These are phyloP conservation scores for Chromoteleia sp. DNA, from an alignment of 2,888 invertebrate genomes.

Conservation along the genomic window DNA sequence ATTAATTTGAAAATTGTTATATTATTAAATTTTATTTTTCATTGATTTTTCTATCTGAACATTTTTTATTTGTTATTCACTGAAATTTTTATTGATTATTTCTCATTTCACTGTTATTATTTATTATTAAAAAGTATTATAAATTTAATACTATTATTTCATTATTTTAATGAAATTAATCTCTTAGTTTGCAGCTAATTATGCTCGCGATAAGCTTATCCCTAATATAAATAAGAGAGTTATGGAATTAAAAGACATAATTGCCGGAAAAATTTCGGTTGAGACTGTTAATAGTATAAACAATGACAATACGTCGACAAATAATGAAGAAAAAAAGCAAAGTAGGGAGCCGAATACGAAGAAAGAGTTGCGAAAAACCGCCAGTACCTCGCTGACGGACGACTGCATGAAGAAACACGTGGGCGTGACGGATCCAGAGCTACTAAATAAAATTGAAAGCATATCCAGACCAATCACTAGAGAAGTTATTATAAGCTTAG, in stretches of 20 bases:
- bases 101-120: background rate
- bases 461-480: constrained; percentile 85
- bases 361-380: constrained; percentile 89
- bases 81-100: no score
- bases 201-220: constrained; percentile 94
- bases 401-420: constrained; percentile 84
- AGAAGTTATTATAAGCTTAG: constrained; percentile 75
- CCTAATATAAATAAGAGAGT: constrained; percentile 92
- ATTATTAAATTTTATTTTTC: no score
- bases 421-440: constrained; percentile 89
- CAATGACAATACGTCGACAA: constrained; percentile 75
- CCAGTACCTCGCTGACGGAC: constrained; percentile 86
- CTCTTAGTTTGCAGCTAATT: constrained; percentile 93
- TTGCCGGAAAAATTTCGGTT: constrained; percentile 86
- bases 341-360: constrained; percentile 81
- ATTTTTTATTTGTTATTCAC: no score
- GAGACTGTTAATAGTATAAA: constrained; percentile 76
- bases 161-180: constrained; percentile 1
- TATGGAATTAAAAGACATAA: constrained; percentile 89
- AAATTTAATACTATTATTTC: background rate
- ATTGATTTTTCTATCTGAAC: no score
- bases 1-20: no score
- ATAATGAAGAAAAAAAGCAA: constrained; percentile 84
- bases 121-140: background rate
- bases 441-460: constrained; percentile 88